Evolutionary conservation across 64 coral and sea anemone species (phyloP).

Genomic region (Dendronephthya gigantea): DNA sequence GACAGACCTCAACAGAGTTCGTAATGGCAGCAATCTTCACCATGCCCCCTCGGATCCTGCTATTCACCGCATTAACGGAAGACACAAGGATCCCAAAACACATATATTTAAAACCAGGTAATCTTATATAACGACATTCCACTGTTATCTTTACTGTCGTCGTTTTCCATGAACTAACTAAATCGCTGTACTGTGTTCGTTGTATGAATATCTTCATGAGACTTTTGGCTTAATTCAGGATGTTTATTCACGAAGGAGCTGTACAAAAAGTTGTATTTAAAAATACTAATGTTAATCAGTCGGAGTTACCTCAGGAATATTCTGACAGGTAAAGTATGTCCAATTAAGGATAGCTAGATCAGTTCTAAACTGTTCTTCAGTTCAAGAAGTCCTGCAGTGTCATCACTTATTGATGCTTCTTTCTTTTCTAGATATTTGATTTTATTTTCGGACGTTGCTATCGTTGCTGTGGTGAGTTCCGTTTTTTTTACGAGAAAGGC

Average conservation of each 20-base stretch:
- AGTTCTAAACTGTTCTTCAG: too few relatives aligned
- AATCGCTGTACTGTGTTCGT: too few relatives aligned
- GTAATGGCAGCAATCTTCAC: not conserved
- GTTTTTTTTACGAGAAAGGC: too few relatives aligned
- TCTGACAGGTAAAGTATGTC: slow-evolving; percentile 62
- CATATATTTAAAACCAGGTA: slow-evolving; percentile 11
- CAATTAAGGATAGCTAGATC: too few relatives aligned
- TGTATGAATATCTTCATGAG: not conserved
- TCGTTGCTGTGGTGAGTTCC: slow-evolving; percentile 67
- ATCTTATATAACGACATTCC: too few relatives aligned
- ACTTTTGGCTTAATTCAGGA: slow-evolving; percentile 25
- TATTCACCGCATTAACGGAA: not conserved
- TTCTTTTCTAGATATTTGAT: slow-evolving; percentile 64
- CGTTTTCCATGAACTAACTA: too few relatives aligned
- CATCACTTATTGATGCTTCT: not conserved
- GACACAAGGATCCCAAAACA: not conserved
- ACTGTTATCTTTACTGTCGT: too few relatives aligned
- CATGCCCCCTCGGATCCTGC: not conserved
- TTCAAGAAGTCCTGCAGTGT: too few relatives aligned
- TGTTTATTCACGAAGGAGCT: slow-evolving; percentile 67
- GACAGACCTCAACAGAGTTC: not conserved
- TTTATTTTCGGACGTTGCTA: slow-evolving; percentile 68
- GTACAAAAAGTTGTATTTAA: slow-evolving; percentile 75
- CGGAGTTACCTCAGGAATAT: slow-evolving; percentile 76
- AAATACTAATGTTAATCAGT: slow-evolving; percentile 53